Conservation (phyloP, 1,140 invertebrate species). For the Micrasema longulum region DNA sequence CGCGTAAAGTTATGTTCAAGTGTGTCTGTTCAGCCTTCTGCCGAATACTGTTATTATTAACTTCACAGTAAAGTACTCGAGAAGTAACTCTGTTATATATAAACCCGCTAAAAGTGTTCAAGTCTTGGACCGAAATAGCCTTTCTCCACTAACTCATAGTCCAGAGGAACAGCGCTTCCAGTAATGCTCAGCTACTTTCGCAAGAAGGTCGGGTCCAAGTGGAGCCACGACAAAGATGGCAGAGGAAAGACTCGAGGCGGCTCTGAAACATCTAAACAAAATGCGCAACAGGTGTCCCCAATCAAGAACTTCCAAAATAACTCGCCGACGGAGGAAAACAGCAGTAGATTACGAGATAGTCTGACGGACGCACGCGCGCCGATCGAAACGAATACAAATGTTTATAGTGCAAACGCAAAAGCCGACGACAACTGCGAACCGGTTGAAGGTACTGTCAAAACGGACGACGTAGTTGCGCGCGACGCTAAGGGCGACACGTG, state of each 20-base stretch:
- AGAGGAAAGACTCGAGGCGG: constrained; percentile 8
- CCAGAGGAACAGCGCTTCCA: neutral
- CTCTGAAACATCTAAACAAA: constrained; percentile 3
- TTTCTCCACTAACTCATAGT: neutral
- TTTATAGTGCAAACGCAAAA: neutral
- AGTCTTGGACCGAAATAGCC: constrained; percentile 23
- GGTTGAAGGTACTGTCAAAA: neutral
- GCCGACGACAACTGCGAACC: neutral
- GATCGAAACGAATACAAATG: constrained; percentile 8
- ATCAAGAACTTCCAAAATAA: constrained; percentile 12
- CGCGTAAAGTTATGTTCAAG: no score
- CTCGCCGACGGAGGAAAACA: neutral
- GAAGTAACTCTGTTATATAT: constrained; percentile 6
- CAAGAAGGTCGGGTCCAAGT: constrained; percentile 23
- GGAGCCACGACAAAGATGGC: constrained; percentile 22
- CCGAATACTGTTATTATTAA: no score
- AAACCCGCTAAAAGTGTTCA: constrained; percentile 18
- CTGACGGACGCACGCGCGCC: neutral
- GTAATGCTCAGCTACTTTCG: constrained; percentile 21
- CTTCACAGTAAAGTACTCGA: constrained; percentile 2
- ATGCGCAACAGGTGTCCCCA: constrained; percentile 8
- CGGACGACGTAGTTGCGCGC: constrained; percentile 4
- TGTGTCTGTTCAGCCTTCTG: no score
- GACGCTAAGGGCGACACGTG: neutral
- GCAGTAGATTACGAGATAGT: constrained; percentile 10